Base-by-base conservation (phyloP, 1,140 invertebrate genomes). In the Formica exsecta region DNA sequence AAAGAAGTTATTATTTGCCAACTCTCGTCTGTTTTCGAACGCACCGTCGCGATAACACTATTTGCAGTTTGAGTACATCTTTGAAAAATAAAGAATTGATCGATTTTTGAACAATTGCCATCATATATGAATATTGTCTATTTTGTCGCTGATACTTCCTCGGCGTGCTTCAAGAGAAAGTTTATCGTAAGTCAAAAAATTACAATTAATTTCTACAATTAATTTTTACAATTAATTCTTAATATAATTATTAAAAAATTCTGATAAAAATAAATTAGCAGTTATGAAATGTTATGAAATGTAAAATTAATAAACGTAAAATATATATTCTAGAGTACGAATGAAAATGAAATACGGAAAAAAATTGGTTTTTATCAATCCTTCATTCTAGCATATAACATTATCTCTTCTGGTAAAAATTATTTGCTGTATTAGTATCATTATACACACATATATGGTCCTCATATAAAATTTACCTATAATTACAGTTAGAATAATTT, bases 1-100 rank as follows among this genome's bases (percentile, higher is more conserved):
- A 57, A 77, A 44, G 29, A 59, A 80, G 41, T 59, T 54, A 64
- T 85, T 77, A 85, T 85, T 87, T 85, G 32, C 32, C 44, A n/a
- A 70, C 36, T 44, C 22, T 32, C 9, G 29, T 80, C 57, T 64
- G 59, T 81, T 3, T 19, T 76, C n/a, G 22, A 54, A 57, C n/a
- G 19, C 25, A n/a, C 16, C 19, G 36, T 25, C 13, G 57, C 51
- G 83, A 87, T 87, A 79, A 87, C 48, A 9, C 32, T 61, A 41
- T 36, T 86, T 86, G 51, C 81, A 29, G 29, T 77, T 75, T 62
- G 36, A 19, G 1, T 36, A 32, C 32, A 32, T 36, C 25, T 62
- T 44, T 8, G 16, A 54, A 57, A 41, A 76, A 77, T 51, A 2
- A 41, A 38, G 29, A 74, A 59, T 38, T 9, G 54, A 22, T 32